Evolutionary conservation across 2,113 vertebrate species (phyloP).

Genomic region (Mesoclemmys tuberculata): DNA sequence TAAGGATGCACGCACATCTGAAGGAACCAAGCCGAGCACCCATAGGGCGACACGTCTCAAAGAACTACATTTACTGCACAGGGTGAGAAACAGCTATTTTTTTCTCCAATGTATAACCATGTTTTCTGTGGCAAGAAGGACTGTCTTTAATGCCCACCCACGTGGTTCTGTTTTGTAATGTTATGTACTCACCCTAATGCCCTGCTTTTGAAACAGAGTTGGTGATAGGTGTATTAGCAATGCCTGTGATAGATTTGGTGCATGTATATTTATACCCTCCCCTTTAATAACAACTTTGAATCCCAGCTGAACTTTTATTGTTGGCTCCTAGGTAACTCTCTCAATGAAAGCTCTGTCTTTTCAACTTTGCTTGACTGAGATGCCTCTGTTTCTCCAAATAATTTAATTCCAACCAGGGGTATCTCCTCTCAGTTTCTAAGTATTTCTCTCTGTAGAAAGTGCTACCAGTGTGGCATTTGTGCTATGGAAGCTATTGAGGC

Average conservation of each 20-base stretch:
- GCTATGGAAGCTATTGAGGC: slow-evolving; percentile 39
- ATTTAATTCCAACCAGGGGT: slow-evolving; percentile 2
- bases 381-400: slow-evolving; percentile 42
- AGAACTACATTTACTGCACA: neutral
- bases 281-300: slow-evolving; percentile 29
- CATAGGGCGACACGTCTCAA: neutral
- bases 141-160: rapidly evolving
- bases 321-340: slow-evolving; percentile 43
- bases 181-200: neutral
- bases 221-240: neutral
- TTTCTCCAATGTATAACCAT: neutral
- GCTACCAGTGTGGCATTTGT: slow-evolving; percentile 54
- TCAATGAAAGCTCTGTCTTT: neutral
- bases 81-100: neutral
- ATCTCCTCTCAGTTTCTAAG: slow-evolving; percentile 22
- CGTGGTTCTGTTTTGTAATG: neutral
- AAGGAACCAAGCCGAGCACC: neutral
- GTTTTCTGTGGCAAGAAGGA: neutral
- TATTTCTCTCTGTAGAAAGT: slow-evolving; percentile 37
- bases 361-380: slow-evolving; percentile 36
- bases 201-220: neutral
- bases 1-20: no score
- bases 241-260: neutral
- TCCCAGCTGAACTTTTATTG: slow-evolving; percentile 8
- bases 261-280: neutral